Evolutionary conservation across 2,113 vertebrate genomes (phyloP), one percentile per base, ranked within the genome.

Genomic region (Antidorcas marsupialis): DNA sequence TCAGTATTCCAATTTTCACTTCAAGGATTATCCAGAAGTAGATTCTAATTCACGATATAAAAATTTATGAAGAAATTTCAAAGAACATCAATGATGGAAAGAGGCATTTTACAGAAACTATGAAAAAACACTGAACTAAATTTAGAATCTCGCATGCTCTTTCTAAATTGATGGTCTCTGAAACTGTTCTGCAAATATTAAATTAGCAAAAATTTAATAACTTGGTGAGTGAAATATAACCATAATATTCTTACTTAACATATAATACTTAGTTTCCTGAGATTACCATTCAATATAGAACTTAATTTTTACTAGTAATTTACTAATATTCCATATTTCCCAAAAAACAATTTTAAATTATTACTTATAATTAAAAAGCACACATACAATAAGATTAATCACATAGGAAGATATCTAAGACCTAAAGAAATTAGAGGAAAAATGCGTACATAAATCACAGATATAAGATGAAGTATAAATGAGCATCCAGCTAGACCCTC

Each of bases 11-110:
- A 95, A 88, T 57, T 92, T 94, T 91, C 16, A 86, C 67, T 88
- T 83, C 55, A 84, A 96, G 62, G 39, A 43, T 71, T 78, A 97
- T 36, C 7, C 27, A 84, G 92, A 96, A 95, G n/a, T 64, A 91
- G 82, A 95, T 45, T 79, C 28, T 13, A 87, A 87, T 87, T 88
- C 43, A 91, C 4, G 53, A 67, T 45, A 90, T 62, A 85, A 95
- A 95, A 96, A 71, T 12, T 67, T 83, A 92, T 3, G 4, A 62
- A 96, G 62, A 36, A 55, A 88, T 57, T 14, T 93, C 36, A 84
- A 89, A 87, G 71, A 89, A 90, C 4, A 97, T 59, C 25, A 83
- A 55, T 21, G n/a, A 82, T 16, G 14, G 33, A 90, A 71, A 57
- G 36, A 74, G 4, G 28, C 1, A 62, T 94, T 81, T 94, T 82